Evolutionary conservation across 1,140 invertebrate genomes (phyloP), one percentile per base, ranked within the genome.

Genomic region (Lysiphlebus fabarum): DNA sequence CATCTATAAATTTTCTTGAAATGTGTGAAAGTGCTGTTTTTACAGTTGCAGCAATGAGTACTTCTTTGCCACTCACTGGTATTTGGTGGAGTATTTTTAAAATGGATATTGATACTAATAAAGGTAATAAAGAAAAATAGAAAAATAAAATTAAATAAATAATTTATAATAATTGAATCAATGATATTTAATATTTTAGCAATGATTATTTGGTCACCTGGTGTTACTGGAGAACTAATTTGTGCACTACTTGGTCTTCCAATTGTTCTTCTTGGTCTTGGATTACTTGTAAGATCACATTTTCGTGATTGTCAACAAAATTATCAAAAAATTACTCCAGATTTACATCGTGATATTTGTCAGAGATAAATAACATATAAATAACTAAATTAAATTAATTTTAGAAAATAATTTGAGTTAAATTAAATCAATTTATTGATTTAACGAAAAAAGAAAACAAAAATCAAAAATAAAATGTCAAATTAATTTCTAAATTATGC

Each of bases 41-140:
- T 61, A 84, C 80, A 5, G 75, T 85, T 9, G 81, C 83, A 10
- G 71, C 80, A 9, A 74, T 77, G 12, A 81, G 82, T 17, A 70
- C 79, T 7, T 78, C 82, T 3, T 70, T 85, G 33, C 84, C 84
- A 8, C 47, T 85, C 4, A 76, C 82, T 5, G 82, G 81, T 4
- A 77, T 85, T 53, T 85, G 82, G 82, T 85, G 84, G 84, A 83
- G 82, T n/a, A 69, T 85, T 53, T 83, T 84, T 64, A 77, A 78
- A 61, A 78, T 82, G 72, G 69, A 77, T 42, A 40, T 73, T 45
- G 67, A 68, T 7, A 50, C 41, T 2, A 67, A 72, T 44, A 74
- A 72, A 36, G 71, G 75, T 77, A 43, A 63, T 58, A 61, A 8
- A 43, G 48, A 10, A 10, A 12, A n/a, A 34, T 41, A 38, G n/a